These are phyloP conservation scores for Synaphobranchus kaupii DNA, from an alignment of 2,797 vertebrate species.

Conservation along the genomic window DNA sequence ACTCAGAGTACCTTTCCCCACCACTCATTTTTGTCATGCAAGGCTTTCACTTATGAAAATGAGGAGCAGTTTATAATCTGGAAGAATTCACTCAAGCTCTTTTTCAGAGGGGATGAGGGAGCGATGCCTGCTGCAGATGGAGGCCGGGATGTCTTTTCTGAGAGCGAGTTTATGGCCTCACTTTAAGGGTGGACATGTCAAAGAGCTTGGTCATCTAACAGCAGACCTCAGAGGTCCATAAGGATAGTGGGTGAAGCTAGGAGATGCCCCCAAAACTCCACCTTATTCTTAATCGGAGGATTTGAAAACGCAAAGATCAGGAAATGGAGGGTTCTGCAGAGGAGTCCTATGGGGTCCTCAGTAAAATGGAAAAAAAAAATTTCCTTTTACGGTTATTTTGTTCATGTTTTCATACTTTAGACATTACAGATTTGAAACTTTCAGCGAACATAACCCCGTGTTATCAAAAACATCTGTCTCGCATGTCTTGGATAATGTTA, in stretches of 20 bases:
- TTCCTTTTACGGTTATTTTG: neutral
- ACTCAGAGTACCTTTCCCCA: slow-evolving; percentile 29
- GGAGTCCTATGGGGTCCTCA: neutral
- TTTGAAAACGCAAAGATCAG: neutral
- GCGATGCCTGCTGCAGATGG: slow-evolving; percentile 2
- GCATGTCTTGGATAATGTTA: neutral
- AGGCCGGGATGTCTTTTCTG: neutral
- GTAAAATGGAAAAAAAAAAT: neutral
- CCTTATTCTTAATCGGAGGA: neutral
- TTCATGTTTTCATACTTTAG: neutral
- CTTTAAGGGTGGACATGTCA: slow-evolving; percentile 14
- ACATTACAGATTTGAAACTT: neutral
- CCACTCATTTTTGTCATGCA: slow-evolving; percentile 27
- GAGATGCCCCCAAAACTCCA: neutral
- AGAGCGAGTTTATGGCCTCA: neutral
- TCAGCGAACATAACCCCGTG: neutral
- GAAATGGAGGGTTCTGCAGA: neutral
- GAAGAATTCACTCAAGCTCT: slow-evolving; percentile 28
- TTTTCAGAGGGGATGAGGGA: slow-evolving; percentile 15
- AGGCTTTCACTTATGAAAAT: slow-evolving; percentile 31
- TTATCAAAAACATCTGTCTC: slow-evolving; percentile 4
- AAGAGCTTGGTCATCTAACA: slow-evolving; percentile 10
- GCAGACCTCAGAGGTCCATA: neutral
- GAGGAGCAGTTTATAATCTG: slow-evolving; percentile 29
- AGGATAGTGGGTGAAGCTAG: neutral